phyloP scores from a whole-genome alignment of 2,888 invertebrate species.

The Thalpophila matura region DNA sequence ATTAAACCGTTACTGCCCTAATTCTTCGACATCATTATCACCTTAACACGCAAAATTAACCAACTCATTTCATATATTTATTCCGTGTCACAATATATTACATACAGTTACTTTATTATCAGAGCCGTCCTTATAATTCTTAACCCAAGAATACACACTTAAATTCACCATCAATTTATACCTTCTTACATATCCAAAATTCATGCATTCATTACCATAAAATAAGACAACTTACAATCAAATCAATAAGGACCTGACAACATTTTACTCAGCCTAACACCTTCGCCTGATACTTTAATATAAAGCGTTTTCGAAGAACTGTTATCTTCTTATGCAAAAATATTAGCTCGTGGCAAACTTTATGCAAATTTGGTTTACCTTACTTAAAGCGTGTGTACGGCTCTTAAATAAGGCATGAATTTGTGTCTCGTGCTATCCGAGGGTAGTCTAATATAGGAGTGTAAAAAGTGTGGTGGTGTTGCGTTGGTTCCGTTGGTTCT shows the following conservation, averaged over 20 bases:
- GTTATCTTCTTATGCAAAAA: constrained; percentile 89
- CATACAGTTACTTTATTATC: constrained; percentile 57
- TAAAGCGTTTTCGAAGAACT: constrained; percentile 80
- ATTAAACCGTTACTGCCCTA: constrained; percentile 41
- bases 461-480: constrained; percentile 68
- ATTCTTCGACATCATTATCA: constrained; percentile 45
- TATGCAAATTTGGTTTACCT: constrained; percentile 86
- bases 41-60: constrained; percentile 48
- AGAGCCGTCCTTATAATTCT: constrained; percentile 49
- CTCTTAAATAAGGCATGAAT: constrained; percentile 75
- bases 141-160: constrained; percentile 47
- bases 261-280: constrained; percentile 68
- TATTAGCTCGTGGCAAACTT: constrained; percentile 88
- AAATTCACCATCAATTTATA: constrained; percentile 54
- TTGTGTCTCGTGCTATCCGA: constrained; percentile 80
- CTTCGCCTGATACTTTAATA: constrained; percentile 71
- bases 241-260: constrained; percentile 70
- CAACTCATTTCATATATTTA: constrained; percentile 49
- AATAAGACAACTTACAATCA: constrained; percentile 65
- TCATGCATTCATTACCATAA: constrained; percentile 72
- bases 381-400: constrained; percentile 81
- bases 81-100: constrained; percentile 54
- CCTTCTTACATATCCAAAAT: constrained; percentile 57
- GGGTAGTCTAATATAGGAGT: constrained; percentile 77
- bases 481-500: constrained; percentile 53